Conservation (phyloP, 2,113 vertebrate species). For the Cyanocitta stelleri region DNA sequence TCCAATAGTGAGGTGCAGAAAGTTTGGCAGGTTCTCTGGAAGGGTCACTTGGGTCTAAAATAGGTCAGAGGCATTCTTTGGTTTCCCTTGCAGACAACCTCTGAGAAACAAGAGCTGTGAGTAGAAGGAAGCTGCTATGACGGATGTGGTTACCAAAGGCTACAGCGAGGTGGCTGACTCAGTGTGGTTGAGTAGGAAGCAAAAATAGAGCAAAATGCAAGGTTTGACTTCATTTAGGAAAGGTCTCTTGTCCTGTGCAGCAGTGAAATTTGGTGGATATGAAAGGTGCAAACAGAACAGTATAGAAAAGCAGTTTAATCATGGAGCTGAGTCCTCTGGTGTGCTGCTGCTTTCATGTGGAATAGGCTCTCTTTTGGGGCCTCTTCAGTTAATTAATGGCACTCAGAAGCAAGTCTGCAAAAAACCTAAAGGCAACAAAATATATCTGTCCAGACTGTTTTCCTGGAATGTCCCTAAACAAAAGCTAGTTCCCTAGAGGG, state of each 20-base stretch:
- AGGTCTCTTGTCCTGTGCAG: background rate
- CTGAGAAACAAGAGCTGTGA: background rate
- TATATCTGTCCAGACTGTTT: constrained; percentile 12
- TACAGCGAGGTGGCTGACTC: background rate
- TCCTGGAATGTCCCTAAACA: constrained; percentile 50
- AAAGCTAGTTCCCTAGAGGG: constrained; percentile 23
- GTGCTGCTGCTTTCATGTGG: background rate
- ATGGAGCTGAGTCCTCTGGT: background rate
- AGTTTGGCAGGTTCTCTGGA: background rate
- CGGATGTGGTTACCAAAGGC: background rate
- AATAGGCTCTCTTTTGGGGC: background rate
- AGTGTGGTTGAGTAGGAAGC: background rate
- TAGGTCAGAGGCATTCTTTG: background rate
- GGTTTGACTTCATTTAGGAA: background rate
- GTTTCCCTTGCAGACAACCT: background rate
- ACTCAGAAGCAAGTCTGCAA: constrained; percentile 8
- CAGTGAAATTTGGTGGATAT: background rate
- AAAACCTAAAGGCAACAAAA: background rate
- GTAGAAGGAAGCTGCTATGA: background rate
- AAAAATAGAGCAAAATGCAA: background rate
- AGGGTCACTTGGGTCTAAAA: background rate
- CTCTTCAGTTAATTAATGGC: background rate
- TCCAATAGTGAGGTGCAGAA: background rate
- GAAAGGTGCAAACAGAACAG: background rate
- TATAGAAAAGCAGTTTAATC: background rate